A percentile compares a stretch with the other conserved stretches of the same genome.
phyloP scores from a whole-genome alignment of 2,113 vertebrate species.

The Callionymus lyra region DNA sequence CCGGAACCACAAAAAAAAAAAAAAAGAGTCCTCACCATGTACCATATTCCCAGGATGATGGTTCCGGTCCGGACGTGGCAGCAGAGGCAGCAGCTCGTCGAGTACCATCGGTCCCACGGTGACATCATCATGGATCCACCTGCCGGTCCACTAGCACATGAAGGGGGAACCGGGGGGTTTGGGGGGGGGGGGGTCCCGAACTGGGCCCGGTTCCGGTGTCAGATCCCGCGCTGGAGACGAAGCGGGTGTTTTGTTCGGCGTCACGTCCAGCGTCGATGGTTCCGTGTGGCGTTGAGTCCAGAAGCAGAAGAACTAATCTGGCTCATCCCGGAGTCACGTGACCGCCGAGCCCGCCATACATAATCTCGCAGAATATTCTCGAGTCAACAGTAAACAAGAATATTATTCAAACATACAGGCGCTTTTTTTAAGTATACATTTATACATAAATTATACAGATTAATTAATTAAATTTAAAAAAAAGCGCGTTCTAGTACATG shows the following conservation, averaged over 20 bases:
- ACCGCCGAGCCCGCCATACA: constrained; percentile 14
- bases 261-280: constrained; percentile 19
- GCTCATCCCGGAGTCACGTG: constrained; percentile 55
- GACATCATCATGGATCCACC: constrained; percentile 66
- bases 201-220: not conserved
- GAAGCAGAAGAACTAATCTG: constrained; percentile 36
- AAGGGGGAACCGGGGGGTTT: too few relatives aligned
- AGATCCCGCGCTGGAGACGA: not conserved
- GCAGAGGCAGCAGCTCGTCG: constrained; percentile 96
- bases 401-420: too few relatives aligned
- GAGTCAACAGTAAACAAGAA: too few relatives aligned
- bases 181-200: too few relatives aligned
- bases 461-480: too few relatives aligned
- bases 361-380: too few relatives aligned
- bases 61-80: constrained; percentile 97
- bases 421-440: too few relatives aligned
- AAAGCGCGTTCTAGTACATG: too few relatives aligned
- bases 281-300: constrained; percentile 3
- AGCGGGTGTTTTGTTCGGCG: not conserved
- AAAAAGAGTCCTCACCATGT: constrained; percentile 75
- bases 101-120: constrained; percentile 91
- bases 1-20: not conserved
- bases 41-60: constrained; percentile 91
- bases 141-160: constrained; percentile 38
- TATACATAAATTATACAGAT: too few relatives aligned